Evolutionary conservation across 2,888 invertebrate species (phyloP), one percentile per base, ranked within the genome.

Genomic region (Drosophila ezoana): DNA sequence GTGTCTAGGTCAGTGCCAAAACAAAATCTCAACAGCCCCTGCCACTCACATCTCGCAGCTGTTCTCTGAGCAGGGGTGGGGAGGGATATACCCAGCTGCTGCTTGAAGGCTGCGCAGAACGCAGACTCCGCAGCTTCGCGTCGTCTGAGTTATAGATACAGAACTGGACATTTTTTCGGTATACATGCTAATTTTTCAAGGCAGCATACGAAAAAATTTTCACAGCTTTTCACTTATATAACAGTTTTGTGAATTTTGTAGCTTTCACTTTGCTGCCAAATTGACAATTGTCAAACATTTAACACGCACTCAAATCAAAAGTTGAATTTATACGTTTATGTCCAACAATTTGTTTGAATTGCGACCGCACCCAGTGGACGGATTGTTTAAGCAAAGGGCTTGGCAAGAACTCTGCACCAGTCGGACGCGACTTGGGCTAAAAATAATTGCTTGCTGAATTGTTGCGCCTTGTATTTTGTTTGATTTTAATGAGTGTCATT

Each of bases 91-190:
- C 3, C 33, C 73, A 62, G 72, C 72, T 72, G 69, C 67, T 63
- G 14, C 65, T 75, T 56, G 69, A 61, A 57, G 66, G 69, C 79
- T 76, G 83, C 76, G 79, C 81, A 87, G 89, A 80, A 90, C 90
- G 90, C 90, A 90, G 90, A 90, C 90, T 90, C 90, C 90, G 78
- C 76, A 89, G 88, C 86, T 86, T 80, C 79, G 83, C 32, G 45
- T 69, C 72, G 66, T 61, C 68, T 80, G 71, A 79, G 89, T 90
- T 84, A 82, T 90, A 90, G 83, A 90, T 87, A 90, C 90, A 83
- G 83, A 81, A 84, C 77, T 89, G 73, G 65, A 82, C 79, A 88
- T 86, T 87, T 85, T 89, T 89, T 85, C 88, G 85, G 78, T 85
- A 80, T 90, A 90, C 90, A 90, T 87, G 90, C 89, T 52, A 35